Evolutionary conservation across 1,140 invertebrate genomes (phyloP).

Genomic region (Listronotus oregonensis): DNA sequence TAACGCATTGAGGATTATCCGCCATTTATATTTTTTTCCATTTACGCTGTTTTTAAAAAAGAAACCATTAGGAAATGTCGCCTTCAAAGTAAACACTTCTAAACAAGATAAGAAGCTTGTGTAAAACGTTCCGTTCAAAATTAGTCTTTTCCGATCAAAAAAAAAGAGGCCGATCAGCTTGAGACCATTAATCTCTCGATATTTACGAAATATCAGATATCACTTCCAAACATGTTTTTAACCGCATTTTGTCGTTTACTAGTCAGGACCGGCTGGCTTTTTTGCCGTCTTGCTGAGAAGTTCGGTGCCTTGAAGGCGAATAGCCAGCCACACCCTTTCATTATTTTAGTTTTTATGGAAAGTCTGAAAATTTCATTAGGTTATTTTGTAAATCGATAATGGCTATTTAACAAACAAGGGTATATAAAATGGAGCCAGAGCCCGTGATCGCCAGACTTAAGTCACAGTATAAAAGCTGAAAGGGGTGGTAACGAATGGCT

Average conservation of each 20-base stretch:
- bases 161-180: constrained; percentile 13
- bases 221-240: constrained; percentile 35
- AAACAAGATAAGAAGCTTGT: constrained; percentile 20
- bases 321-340: neutral
- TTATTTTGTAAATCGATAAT: too few species aligned
- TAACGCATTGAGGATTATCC: too few species aligned
- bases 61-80: constrained; percentile 5
- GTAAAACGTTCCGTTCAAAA: constrained; percentile 21
- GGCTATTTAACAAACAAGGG: too few species aligned
- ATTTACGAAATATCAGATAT: constrained; percentile 32
- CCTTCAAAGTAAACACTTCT: constrained; percentile 17
- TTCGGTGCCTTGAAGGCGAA: neutral
- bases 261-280: constrained; percentile 6
- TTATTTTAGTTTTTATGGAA: neutral
- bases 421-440: too few species aligned
- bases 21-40: too few species aligned
- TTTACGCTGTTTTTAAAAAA: neutral
- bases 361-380: too few species aligned
- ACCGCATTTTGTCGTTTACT: constrained; percentile 14
- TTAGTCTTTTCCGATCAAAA: constrained; percentile 18
- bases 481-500: too few species aligned
- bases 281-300: constrained; percentile 7
- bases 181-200: constrained; percentile 27
- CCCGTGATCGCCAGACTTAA: too few species aligned
- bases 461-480: too few species aligned